phyloP scores from a whole-genome alignment of 2,113 vertebrate genomes.

The Ia io region DNA sequence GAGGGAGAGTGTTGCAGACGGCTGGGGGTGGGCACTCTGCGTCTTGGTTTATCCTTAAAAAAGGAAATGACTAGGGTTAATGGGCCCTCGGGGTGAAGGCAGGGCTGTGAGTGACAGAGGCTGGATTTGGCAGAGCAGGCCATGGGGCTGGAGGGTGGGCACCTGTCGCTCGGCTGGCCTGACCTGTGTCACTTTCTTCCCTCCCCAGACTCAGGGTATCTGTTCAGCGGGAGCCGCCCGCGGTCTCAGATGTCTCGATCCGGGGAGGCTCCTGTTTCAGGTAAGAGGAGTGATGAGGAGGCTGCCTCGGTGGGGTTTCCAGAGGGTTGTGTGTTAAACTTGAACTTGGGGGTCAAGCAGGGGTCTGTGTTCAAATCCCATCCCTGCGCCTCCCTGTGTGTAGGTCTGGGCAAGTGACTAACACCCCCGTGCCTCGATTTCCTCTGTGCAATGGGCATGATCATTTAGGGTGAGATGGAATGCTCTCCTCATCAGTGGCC shows the following conservation, averaged over 20 bases:
- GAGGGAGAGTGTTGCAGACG: no score
- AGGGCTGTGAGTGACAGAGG: not conserved
- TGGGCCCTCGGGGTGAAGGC: not conserved
- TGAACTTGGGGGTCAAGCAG: not conserved
- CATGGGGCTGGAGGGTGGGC: fast-evolving
- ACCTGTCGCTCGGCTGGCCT: fast-evolving
- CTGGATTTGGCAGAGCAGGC: not conserved
- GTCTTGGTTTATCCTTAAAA: not conserved
- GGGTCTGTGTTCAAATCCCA: not conserved
- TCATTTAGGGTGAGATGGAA: fast-evolving
- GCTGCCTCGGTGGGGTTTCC: fast-evolving
- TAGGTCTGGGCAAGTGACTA: not conserved
- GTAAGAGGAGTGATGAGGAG: conserved; percentile 70
- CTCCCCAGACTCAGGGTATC: conserved; percentile 92
- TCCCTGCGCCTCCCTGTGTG: not conserved
- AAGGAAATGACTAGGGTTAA: not conserved
- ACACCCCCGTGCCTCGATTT: not conserved
- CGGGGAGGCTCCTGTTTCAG: conserved; percentile 89
- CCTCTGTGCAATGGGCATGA: fast-evolving
- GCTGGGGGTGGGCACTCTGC: no score
- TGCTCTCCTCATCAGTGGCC: not conserved
- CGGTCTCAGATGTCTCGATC: conserved; percentile 82
- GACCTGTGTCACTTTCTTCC: not conserved
- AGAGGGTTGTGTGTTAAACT: no score
- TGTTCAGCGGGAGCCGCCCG: conserved; percentile 95